phyloP scores from a whole-genome alignment of 2,888 invertebrate species.

The Limnephilus auricula region DNA sequence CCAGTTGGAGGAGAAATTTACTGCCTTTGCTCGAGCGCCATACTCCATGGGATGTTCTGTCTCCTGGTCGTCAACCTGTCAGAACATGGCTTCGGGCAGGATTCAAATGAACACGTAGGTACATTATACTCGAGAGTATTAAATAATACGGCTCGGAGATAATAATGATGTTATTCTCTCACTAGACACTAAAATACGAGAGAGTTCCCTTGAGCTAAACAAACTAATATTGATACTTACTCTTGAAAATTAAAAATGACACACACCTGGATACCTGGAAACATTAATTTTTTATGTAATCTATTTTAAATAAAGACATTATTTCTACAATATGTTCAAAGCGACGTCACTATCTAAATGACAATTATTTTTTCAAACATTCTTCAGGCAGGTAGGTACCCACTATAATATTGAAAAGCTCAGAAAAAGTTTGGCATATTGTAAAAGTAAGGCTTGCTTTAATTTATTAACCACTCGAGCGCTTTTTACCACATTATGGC shows the following conservation, averaged over 20 bases:
- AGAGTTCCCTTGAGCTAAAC: not conserved
- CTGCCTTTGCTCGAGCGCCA: not conserved
- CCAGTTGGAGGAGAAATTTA: not conserved
- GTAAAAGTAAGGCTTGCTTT: too few species aligned
- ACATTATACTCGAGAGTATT: not conserved
- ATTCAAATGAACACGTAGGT: not conserved
- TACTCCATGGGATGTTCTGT: not conserved
- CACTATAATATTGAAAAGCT: too few species aligned
- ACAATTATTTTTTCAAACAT: too few species aligned
- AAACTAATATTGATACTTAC: not conserved
- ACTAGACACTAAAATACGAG: not conserved
- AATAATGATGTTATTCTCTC: not conserved
- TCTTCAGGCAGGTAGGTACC: too few species aligned
- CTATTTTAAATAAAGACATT: too few species aligned
- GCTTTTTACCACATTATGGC: too few species aligned
- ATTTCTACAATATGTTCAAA: too few species aligned
- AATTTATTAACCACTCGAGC: too few species aligned
- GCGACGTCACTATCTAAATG: too few species aligned
- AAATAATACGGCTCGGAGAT: not conserved
- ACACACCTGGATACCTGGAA: not conserved
- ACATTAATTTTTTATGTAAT: too few species aligned
- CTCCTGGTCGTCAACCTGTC: constrained; percentile 2
- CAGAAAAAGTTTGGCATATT: too few species aligned
- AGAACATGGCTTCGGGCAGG: not conserved
- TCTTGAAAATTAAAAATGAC: not conserved